A percentile compares a stretch with the other conserved stretches of the same genome.
These are phyloP conservation scores for Drosophila neonasuta DNA, from an alignment of 2,888 invertebrate species.

Conservation along the genomic window DNA sequence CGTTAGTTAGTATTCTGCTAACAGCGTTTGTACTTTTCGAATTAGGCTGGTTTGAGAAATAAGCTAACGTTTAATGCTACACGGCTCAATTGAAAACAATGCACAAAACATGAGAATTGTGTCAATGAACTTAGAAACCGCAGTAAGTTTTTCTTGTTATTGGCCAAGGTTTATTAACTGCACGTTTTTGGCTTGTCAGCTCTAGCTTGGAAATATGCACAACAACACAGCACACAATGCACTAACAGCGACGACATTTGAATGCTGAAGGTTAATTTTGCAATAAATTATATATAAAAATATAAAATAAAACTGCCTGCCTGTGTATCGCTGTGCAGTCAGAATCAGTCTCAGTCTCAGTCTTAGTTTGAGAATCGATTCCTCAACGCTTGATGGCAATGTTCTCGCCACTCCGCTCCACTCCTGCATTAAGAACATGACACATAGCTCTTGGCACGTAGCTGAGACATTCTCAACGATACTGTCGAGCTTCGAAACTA, in stretches of 20 bases:
- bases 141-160: slow-evolving; percentile 43
- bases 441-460: slow-evolving; percentile 65
- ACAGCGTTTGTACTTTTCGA: not conserved
- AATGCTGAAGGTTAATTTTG: slow-evolving; percentile 69
- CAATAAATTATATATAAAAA: slow-evolving; percentile 58
- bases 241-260: slow-evolving; percentile 54
- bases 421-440: slow-evolving; percentile 55
- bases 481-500: slow-evolving; percentile 34
- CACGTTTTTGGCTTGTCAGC: slow-evolving; percentile 54
- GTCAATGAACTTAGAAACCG: slow-evolving; percentile 59
- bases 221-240: slow-evolving; percentile 6
- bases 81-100: not conserved
- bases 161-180: slow-evolving; percentile 62
- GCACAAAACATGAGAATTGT: slow-evolving; percentile 51
- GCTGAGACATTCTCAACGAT: slow-evolving; percentile 38
- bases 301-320: slow-evolving; percentile 22
- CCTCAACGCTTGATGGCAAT: slow-evolving; percentile 18
- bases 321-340: not conserved
- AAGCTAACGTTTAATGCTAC: not conserved
- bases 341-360: slow-evolving; percentile 1
- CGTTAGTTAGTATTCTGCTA: not conserved
- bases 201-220: slow-evolving; percentile 14
- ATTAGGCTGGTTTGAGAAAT: not conserved
- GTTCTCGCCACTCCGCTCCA: not conserved
- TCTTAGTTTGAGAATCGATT: slow-evolving; percentile 14